A percentile compares a stretch with the other conserved stretches of the same genome.
Evolutionary conservation across 1,140 invertebrate genomes (phyloP).

Genomic region (Spodoptera frugiperda): DNA sequence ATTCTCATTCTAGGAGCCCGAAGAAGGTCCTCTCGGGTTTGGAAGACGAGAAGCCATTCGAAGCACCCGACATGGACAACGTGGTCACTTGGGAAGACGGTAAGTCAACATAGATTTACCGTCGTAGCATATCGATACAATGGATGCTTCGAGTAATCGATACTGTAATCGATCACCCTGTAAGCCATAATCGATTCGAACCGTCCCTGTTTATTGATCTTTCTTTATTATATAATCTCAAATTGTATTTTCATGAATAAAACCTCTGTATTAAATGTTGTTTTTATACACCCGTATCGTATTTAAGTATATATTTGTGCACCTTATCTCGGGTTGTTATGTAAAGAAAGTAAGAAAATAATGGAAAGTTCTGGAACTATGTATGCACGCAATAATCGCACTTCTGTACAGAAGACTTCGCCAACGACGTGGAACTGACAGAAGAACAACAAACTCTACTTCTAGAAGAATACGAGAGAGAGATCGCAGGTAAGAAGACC

Average conservation of each 20-base stretch:
- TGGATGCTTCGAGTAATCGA: slow-evolving; percentile 28
- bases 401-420: slow-evolving; percentile 87
- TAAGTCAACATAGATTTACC: slow-evolving; percentile 58
- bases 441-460: slow-evolving; percentile 88
- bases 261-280: slow-evolving; percentile 37
- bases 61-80: slow-evolving; percentile 63
- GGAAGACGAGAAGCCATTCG: slow-evolving; percentile 58
- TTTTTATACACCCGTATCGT: slow-evolving; percentile 27
- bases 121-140: neutral
- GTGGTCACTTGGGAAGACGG: slow-evolving; percentile 78
- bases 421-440: slow-evolving; percentile 86
- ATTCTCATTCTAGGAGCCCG: slow-evolving; percentile 68
- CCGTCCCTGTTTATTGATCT: neutral
- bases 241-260: slow-evolving; percentile 40
- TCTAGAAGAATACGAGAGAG: slow-evolving; percentile 87
- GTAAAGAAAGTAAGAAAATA: too few relatives aligned
- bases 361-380: slow-evolving; percentile 4
- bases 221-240: neutral
- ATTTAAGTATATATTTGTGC: neutral
- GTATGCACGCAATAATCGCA: slow-evolving; percentile 21
- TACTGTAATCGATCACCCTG: slow-evolving; percentile 24
- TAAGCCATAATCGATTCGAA: slow-evolving; percentile 18
- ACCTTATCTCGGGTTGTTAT: too few relatives aligned
- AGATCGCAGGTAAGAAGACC: slow-evolving; percentile 76
- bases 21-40: slow-evolving; percentile 73